Conservation (phyloP, 1,140 invertebrate genomes). For the Cydia strobilella region DNA sequence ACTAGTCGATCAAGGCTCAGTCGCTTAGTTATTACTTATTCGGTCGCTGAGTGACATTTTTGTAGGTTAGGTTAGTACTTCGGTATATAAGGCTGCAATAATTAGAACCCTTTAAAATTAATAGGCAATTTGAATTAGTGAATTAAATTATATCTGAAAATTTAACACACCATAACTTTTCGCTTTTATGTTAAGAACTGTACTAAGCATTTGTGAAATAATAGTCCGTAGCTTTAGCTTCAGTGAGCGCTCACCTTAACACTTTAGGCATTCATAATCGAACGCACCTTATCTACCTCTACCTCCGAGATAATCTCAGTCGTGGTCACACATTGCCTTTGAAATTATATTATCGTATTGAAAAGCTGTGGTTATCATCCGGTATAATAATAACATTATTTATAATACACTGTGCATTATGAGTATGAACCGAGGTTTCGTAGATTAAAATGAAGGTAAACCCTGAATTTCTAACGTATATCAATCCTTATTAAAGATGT, state of each 20-base stretch:
- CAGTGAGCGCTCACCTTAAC: not conserved
- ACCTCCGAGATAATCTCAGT: constrained; percentile 48
- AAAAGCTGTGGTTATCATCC: constrained; percentile 58
- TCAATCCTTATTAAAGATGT: no score
- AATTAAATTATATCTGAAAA: no score
- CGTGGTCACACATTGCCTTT: constrained; percentile 52
- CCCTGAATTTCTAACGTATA: not conserved
- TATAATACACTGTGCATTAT: constrained; percentile 71
- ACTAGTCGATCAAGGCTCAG: no score
- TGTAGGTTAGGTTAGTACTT: no score
- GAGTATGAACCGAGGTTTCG: constrained; percentile 43
- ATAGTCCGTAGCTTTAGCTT: not conserved
- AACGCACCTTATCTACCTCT: constrained; percentile 34
- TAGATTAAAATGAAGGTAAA: not conserved
- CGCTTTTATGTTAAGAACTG: no score
- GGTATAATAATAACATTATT: constrained; percentile 74
- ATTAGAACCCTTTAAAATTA: no score
- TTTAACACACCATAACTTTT: no score
- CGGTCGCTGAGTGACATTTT: no score
- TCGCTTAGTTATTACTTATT: no score
- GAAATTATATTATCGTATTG: constrained; percentile 64
- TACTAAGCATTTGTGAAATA: no score
- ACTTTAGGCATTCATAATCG: constrained; percentile 37
- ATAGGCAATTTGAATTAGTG: no score
- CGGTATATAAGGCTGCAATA: no score